phyloP scores from a whole-genome alignment of 2,888 invertebrate genomes.

The Protonemura montana region DNA sequence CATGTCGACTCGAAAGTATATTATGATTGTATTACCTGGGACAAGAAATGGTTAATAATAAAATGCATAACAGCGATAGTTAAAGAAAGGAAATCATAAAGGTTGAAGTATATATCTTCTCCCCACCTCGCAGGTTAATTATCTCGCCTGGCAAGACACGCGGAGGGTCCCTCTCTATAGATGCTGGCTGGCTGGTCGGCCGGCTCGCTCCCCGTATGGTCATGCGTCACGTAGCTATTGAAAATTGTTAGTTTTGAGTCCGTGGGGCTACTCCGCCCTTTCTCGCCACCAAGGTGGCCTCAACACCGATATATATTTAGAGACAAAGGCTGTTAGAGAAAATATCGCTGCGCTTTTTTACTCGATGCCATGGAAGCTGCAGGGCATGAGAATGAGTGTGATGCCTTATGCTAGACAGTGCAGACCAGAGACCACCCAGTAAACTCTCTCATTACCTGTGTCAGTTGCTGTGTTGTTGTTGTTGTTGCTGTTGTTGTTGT shows the following conservation, averaged over 20 bases:
- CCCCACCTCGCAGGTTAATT: constrained; percentile 46
- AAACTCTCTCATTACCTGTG: constrained; percentile 44
- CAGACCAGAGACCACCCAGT: constrained; percentile 42
- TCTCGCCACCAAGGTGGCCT: constrained; percentile 47
- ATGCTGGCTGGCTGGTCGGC: background rate
- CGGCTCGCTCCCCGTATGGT: constrained; percentile 34
- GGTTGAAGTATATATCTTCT: constrained; percentile 26
- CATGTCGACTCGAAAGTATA: constrained; percentile 40
- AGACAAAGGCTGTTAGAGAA: constrained; percentile 35
- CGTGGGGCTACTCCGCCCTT: constrained; percentile 43
- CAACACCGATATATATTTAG: background rate
- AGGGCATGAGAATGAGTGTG: constrained; percentile 19
- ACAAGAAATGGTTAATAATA: constrained; percentile 42
- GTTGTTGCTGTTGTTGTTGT: background rate
- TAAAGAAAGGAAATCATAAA: constrained; percentile 41
- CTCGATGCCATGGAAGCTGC: constrained; percentile 22
- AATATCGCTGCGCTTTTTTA: constrained; percentile 28
- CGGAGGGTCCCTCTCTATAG: background rate
- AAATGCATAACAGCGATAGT: constrained; percentile 41
- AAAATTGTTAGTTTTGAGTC: constrained; percentile 46
- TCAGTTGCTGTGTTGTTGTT: constrained; percentile 37
- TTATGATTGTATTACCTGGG: constrained; percentile 14
- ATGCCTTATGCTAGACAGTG: background rate
- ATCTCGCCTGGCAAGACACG: constrained; percentile 37
- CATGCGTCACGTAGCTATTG: constrained; percentile 1